Evolutionary conservation across 1,140 invertebrate species (phyloP).

Genomic region (Phymorhynchus buccinoides): DNA sequence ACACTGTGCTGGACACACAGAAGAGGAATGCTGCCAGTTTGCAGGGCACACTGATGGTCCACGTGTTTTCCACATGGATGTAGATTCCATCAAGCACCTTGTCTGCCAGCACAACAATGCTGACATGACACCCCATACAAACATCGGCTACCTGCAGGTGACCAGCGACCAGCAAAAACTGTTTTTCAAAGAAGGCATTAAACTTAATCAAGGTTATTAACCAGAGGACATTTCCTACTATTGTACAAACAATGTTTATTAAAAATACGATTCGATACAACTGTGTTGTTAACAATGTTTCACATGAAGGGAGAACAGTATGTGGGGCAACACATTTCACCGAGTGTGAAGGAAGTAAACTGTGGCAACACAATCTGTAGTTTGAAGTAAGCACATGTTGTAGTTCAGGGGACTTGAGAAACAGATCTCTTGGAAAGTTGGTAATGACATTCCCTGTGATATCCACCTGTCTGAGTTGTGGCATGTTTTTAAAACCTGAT

Average conservation of each 20-base stretch:
- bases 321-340: slow-evolving; percentile 49
- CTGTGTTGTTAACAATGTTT: slow-evolving; percentile 48
- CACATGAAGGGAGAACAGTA: slow-evolving; percentile 55
- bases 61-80: no score
- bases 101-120: no score
- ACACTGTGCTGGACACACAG: no score
- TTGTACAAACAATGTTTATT: slow-evolving; percentile 49
- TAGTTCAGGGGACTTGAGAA: slow-evolving; percentile 23
- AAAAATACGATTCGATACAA: slow-evolving; percentile 52
- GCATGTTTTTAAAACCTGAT: slow-evolving; percentile 16
- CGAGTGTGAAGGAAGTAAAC: slow-evolving; percentile 28
- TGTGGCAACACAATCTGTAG: slow-evolving; percentile 55
- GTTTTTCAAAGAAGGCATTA: no score
- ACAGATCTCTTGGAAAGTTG: slow-evolving; percentile 13
- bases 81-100: no score
- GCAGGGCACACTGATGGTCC: no score
- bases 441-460: neutral
- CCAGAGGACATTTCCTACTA: slow-evolving; percentile 46
- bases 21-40: no score
- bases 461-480: neutral
- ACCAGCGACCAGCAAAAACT: neutral
- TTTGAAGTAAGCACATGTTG: slow-evolving; percentile 40
- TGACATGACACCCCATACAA: neutral
- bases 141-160: neutral
- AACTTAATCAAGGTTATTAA: no score